These are phyloP conservation scores for Trissolcus japonicus DNA, from an alignment of 2,888 invertebrate species.

Conservation along the genomic window DNA sequence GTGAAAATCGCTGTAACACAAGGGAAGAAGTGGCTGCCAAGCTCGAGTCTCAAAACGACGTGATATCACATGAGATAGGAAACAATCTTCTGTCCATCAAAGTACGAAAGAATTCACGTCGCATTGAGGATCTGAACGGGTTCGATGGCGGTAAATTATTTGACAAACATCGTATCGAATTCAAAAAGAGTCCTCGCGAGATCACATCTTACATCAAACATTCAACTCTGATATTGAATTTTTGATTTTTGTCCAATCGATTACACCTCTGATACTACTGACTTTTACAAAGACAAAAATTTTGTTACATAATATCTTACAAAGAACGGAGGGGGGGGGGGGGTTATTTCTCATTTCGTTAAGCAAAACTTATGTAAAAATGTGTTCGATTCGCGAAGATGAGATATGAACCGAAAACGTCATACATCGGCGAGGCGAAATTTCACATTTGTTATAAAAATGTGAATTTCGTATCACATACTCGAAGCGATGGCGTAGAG, in stretches of 20 bases:
- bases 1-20: too few species aligned
- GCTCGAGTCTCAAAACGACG: not conserved
- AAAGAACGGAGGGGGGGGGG: too few species aligned
- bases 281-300: not conserved
- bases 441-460: constrained; percentile 40
- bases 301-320: too few species aligned
- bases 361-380: not conserved
- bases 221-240: too few species aligned
- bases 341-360: not conserved
- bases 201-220: too few species aligned
- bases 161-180: too few species aligned
- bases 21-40: not conserved
- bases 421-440: constrained; percentile 2
- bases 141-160: not conserved
- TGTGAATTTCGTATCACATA: constrained; percentile 42
- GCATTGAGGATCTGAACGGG: not conserved
- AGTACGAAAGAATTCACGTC: not conserved
- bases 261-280: too few species aligned
- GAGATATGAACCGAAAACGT: not conserved
- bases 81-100: not conserved
- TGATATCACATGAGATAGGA: constrained; percentile 3
- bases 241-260: too few species aligned
- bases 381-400: not conserved
- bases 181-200: too few species aligned
- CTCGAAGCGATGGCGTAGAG: constrained; percentile 23